Base-by-base conservation (phyloP, 2,113 vertebrate genomes). In the Crotalus helleri region DNA sequence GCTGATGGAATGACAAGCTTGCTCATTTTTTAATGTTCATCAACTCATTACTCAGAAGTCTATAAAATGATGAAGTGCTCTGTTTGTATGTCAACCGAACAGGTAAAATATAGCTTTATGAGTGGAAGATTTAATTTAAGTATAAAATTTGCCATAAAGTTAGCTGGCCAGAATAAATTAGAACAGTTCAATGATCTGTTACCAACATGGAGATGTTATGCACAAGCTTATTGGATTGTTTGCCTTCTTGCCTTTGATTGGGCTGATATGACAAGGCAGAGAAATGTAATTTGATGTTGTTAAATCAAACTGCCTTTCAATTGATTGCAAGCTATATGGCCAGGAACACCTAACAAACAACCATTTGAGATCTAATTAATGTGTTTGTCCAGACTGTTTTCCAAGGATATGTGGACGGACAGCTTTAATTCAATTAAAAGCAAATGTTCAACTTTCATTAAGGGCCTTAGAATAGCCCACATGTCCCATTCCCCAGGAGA, bases 1-100 rank as follows among this genome's bases (percentile, higher is more conserved):
- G 6, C 33, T 91, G 90, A 44, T 89, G 88, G 91, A 0, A 0
- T 94, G 93, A 95, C 91, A 95, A 59, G 85, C 61, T 85, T 89
- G 88, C 85, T 95, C 26, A 21, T 93, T 96, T 95, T 69, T 96
- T 95, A 90, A 94, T 92, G 88, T 39, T 21, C 29, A 33, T 93
- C 95, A 64, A 53, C n/a, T 90, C 89, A 89, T 94, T 94, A 55
- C 19, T 87, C 64, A 81, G 26, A 74, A 93, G 90, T 49, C 58
- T 87, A 91, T 92, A 90, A 92, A 95, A 44, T 0, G 29, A 95
- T 57, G 59, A 7, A 11, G 1, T 88, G 90, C 96, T 87, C 96
- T 87, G n/a, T 90, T n/a, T 88, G 58, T 53, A 85, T 12, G 69
- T 91, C 91, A 95, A 29, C 29, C 49, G 46, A 0, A 69, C 69